These are phyloP conservation scores for Netta rufina DNA, from an alignment of 2,797 vertebrate genomes.

Conservation along the genomic window DNA sequence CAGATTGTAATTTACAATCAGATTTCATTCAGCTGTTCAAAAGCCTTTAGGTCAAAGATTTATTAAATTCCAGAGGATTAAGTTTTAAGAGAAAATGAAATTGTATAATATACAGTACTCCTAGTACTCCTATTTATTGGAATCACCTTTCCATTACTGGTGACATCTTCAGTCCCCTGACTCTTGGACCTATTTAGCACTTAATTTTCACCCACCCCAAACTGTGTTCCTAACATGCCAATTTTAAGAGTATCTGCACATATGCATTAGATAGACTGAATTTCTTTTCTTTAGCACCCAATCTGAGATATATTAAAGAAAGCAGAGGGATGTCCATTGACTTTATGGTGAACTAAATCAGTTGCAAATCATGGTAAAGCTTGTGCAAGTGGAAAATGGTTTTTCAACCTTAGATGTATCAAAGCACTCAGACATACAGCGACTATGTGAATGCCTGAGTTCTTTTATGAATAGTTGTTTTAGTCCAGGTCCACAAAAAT, in stretches of 20 bases:
- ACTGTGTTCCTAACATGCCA: not conserved
- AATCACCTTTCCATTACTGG: not conserved
- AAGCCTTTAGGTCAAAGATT: not conserved
- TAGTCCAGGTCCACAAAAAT: not conserved
- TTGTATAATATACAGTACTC: not conserved
- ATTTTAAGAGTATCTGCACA: not conserved
- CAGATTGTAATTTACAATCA: not conserved
- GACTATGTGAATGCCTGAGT: not conserved
- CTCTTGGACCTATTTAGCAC: not conserved
- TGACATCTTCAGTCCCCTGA: not conserved
- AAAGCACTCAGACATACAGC: not conserved
- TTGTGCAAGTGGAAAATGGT: not conserved
- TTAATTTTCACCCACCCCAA: not conserved
- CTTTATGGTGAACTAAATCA: not conserved
- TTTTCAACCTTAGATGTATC: not conserved
- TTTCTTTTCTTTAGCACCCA: not conserved
- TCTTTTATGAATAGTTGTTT: not conserved
- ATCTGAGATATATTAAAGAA: not conserved
- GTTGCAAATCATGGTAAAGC: not conserved
- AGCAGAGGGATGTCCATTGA: not conserved
- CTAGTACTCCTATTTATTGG: not conserved
- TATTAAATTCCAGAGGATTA: not conserved
- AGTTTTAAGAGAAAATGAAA: not conserved
- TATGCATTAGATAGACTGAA: not conserved
- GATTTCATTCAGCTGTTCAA: constrained; percentile 8